Evolutionary conservation across 2,888 invertebrate genomes (phyloP), one percentile per base, ranked within the genome.

Genomic region (Rosalia funebris): DNA sequence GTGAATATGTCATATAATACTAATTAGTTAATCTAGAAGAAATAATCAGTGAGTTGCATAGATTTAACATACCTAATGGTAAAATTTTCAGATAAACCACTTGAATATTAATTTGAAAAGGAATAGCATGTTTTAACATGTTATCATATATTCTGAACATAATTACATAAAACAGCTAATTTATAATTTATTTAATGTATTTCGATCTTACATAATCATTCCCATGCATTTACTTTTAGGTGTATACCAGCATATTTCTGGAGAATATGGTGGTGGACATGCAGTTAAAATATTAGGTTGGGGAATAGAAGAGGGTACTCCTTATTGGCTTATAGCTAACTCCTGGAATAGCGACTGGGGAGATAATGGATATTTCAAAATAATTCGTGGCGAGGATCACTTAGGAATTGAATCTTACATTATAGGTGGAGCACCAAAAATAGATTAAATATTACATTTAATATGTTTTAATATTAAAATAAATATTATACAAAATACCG

Each of bases 341-440:
- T 94, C 93, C 0, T 96, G 95, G 96, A 96, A 96, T 83, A 84
- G 86, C 0, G 95, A 95, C 79, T 96, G 96, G 95, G 96, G 96
- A 66, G 89, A 91, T 77, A 86, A 89, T 76, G 94, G 94, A 1
- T 93, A 86, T 82, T 95, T 96, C 84, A 94, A 93, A 82, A 95
- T 96, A 66, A 82, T 92, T 14, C 86, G 95, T 61, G 96, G 95
- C 2, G 79, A 83, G 62, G 88, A 92, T 77, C 90, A 91, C 72
- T 91, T 91, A 73, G 91, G 91, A 10, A 92, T 92, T 71, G 92
- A 92, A 79, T 84, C 86, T 68, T 81, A 85, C 20, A 87, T 91
- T 54, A 84, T 86, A 7, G 89, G 91, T 50, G 91, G 59, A n/a
- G 11, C 56, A 19, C 66, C 66, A 7, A 31, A 47, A 36, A 17